Conservation (phyloP, 2,113 vertebrate genomes). For the Pristiophorus japonicus region DNA sequence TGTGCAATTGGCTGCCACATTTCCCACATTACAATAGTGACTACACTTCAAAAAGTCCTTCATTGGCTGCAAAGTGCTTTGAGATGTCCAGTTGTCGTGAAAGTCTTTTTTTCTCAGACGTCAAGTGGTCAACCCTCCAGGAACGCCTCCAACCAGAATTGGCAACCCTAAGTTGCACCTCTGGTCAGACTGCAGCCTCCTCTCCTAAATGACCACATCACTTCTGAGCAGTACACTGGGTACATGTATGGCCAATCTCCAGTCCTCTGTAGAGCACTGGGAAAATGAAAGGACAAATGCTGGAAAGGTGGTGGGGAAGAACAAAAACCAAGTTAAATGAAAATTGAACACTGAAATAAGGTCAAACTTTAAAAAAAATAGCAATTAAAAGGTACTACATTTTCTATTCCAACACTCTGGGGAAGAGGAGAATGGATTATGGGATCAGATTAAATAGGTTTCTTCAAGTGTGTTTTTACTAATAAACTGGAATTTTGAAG, state of each 20-base stretch:
- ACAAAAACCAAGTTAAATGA: not conserved
- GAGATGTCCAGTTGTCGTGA: no score
- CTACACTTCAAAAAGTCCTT: no score
- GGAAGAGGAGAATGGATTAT: not conserved
- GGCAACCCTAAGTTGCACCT: not conserved
- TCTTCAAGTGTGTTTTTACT: not conserved
- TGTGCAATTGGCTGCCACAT: no score
- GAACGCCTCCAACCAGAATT: not conserved
- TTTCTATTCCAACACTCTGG: not conserved
- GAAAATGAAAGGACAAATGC: not conserved
- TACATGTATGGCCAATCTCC: no score
- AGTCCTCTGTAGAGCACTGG: not conserved
- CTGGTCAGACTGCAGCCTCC: not conserved
- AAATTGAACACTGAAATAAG: not conserved
- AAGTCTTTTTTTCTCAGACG: not conserved
- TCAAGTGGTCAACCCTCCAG: not conserved
- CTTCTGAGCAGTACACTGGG: not conserved
- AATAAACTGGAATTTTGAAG: not conserved
- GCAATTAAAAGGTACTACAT: not conserved
- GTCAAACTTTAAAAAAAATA: not conserved
- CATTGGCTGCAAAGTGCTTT: no score
- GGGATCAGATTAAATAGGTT: not conserved
- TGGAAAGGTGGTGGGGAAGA: not conserved
- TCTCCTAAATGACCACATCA: not conserved
- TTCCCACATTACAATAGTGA: no score